A percentile compares a stretch with the other conserved stretches of the same genome.
Conservation (phyloP, 2,113 vertebrate species). For the Manacus vitellinus region DNA sequence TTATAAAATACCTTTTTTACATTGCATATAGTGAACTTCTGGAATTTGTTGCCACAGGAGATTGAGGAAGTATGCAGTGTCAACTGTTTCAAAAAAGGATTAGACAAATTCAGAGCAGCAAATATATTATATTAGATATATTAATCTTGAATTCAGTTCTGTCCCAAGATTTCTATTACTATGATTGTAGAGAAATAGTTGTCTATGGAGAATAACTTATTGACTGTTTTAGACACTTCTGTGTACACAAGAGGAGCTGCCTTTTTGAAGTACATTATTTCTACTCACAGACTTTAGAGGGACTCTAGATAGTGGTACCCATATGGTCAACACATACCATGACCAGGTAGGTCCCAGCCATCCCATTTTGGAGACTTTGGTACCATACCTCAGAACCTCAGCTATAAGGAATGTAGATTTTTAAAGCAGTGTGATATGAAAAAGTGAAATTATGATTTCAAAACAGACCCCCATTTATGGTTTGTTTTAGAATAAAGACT, state of each 20-base stretch:
- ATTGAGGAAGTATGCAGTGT: background rate
- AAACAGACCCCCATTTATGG: background rate
- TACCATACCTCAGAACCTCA: background rate
- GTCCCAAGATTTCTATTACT: background rate
- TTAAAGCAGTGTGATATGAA: background rate
- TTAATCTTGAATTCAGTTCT: background rate
- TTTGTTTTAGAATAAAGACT: background rate
- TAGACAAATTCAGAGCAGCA: background rate
- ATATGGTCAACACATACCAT: background rate
- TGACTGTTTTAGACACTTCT: background rate
- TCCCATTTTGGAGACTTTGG: background rate
- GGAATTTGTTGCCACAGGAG: background rate
- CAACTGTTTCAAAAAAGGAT: background rate
- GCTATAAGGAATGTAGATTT: background rate
- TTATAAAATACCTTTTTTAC: background rate
- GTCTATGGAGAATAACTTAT: background rate
- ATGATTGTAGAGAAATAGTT: background rate
- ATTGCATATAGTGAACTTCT: background rate
- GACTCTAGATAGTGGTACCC: no score
- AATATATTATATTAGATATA: background rate
- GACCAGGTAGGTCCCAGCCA: background rate
- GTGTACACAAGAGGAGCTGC: background rate
- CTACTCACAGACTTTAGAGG: background rate
- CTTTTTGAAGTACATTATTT: background rate
- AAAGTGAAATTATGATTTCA: background rate